Conservation (phyloP, 2,113 vertebrate species). For the Halcyon senegalensis region DNA sequence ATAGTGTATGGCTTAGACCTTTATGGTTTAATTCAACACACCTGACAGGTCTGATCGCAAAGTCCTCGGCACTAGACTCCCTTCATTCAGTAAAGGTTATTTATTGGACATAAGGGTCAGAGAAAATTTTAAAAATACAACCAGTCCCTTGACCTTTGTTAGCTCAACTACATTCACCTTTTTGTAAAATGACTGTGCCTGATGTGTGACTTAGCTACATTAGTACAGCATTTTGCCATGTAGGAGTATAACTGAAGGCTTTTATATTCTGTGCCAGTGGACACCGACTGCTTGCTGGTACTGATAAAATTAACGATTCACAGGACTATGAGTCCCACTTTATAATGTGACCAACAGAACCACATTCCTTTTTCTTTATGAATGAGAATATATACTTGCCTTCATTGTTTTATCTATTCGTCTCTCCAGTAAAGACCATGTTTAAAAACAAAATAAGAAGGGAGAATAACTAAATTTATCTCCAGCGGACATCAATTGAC, state of each 20-base stretch:
- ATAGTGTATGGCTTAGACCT: not conserved
- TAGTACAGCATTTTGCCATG: not conserved
- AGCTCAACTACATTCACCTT: not conserved
- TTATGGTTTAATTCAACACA: not conserved
- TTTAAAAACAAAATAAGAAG: not conserved
- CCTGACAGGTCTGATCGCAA: not conserved
- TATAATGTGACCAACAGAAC: not conserved
- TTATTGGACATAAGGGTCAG: not conserved
- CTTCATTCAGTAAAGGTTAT: not conserved
- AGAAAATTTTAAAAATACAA: not conserved
- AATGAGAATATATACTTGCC: not conserved
- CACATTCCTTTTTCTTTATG: not conserved
- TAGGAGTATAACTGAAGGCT: not conserved
- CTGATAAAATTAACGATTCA: not conserved
- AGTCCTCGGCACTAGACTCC: not conserved
- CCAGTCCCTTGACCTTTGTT: not conserved
- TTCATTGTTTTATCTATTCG: not conserved
- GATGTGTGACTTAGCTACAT: not conserved
- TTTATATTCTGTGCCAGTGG: not conserved
- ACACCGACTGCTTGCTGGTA: not conserved
- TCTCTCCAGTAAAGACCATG: not conserved
- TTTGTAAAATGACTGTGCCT: not conserved
- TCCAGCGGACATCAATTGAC: not conserved
- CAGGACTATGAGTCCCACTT: not conserved
- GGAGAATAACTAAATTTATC: not conserved